Evolutionary conservation across 92 coral and sea anemone species (phyloP), one percentile per base, ranked within the genome.

Genomic region (Phenganax subtilis): DNA sequence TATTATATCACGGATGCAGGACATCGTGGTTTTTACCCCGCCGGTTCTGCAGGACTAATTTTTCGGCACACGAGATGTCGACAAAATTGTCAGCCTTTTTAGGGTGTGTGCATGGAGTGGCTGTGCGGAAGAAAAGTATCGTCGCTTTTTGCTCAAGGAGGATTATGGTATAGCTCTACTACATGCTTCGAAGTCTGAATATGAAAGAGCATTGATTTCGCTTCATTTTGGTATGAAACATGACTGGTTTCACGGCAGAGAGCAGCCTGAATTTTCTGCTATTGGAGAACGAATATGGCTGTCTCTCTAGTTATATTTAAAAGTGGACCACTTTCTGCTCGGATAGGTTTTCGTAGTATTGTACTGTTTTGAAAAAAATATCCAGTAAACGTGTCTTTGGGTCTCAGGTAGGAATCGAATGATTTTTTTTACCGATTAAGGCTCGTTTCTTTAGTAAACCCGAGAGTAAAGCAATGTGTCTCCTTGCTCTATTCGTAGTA

Each of bases 391-490:
- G 54, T 9, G 3, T 5, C 89, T 83, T 75, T 82, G 84, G 76
- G 25, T 67, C 72, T 6, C 65, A 55, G 89, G 54, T 57, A 81
- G 83, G 75, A 87, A 83, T 87, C 84, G 84, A 83, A 87, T 87
- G 60, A 66, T 57, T 83, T 87, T 83, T 83, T 82, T 83, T 87
- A 77, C 84, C 72, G 89, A 75, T 67, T 75, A 82, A 69, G 76
- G 25, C 44, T 64, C 72, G 52, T 82, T 77, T 57, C 77, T 31
- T 59, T 55, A 75, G 76, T 82, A 82, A 80, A 55, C 70, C 77
- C 71, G 76, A 54, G 65, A 75, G 64, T 67, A 69, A 78, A 64
- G 75, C 77, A 85, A 77, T 66, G 89, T 55, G 63, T 53, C 75
- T 84, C 59, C 29, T 52, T 2, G 37, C 37, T 71, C 29, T 1